A percentile compares a stretch with the other conserved stretches of the same genome.
Conservation (phyloP, 2,113 vertebrate genomes). For the Laterallus jamaicensis region DNA sequence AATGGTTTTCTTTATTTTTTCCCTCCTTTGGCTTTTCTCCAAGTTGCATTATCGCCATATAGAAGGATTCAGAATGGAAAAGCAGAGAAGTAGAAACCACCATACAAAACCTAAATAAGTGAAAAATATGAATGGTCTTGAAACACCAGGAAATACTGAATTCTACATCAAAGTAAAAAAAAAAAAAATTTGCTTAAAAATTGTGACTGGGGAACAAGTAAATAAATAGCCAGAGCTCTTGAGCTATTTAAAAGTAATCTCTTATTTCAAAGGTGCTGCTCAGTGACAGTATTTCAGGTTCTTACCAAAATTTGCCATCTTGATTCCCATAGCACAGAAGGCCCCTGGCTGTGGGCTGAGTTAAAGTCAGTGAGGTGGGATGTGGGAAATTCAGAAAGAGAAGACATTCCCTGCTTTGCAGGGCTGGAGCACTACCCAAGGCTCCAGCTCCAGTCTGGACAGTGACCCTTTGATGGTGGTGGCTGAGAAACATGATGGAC, state of each 20-base stretch:
- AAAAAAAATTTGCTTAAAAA: neutral
- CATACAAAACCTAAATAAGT: neutral
- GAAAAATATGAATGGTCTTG: neutral
- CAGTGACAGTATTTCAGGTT: neutral
- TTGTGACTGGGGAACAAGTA: neutral
- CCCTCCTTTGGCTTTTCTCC: neutral
- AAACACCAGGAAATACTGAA: neutral
- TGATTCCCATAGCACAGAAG: neutral
- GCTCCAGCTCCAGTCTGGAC: neutral
- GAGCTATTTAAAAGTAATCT: neutral
- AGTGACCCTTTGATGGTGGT: rapidly evolving
- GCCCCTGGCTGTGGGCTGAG: neutral
- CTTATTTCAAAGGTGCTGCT: neutral
- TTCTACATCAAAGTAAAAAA: neutral
- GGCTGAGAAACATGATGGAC: neutral
- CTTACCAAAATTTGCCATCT: neutral
- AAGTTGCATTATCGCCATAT: neutral
- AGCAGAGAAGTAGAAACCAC: neutral
- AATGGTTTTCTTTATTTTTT: neutral
- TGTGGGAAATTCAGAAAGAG: neutral
- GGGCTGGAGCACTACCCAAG: rapidly evolving
- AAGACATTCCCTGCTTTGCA: neutral
- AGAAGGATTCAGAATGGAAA: neutral
- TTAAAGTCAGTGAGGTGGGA: neutral
- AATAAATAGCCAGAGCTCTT: neutral